Conservation (phyloP, 1,140 invertebrate genomes). For the Hetaerina americana region DNA sequence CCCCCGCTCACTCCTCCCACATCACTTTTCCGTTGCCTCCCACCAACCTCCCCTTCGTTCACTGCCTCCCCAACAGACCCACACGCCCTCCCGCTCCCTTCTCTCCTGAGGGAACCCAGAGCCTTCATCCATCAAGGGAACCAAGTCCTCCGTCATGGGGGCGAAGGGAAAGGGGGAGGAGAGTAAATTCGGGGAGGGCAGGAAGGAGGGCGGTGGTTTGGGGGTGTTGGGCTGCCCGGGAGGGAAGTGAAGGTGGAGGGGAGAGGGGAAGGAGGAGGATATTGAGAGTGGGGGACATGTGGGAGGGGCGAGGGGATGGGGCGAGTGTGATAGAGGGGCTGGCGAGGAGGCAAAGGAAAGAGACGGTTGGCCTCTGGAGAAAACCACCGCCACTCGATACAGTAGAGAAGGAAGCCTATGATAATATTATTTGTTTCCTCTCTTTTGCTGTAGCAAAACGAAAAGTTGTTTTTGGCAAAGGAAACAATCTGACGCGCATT, state of each 20-base stretch:
- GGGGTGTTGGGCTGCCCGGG: too few relatives aligned
- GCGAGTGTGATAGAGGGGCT: too few relatives aligned
- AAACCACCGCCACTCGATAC: too few relatives aligned
- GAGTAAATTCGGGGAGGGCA: too few relatives aligned
- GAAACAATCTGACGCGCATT: not conserved
- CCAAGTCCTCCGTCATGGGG: not conserved
- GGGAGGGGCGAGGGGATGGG: not conserved
- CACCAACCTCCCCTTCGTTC: not conserved
- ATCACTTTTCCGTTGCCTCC: too few relatives aligned
- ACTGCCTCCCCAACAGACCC: not conserved
- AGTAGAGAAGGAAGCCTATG: not conserved
- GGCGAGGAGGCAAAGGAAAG: not conserved
- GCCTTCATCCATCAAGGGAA: not conserved
- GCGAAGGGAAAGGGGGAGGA: too few relatives aligned
- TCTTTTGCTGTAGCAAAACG: not conserved
- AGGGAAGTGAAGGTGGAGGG: too few relatives aligned
- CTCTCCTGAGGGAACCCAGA: not conserved
- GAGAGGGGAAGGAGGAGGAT: too few relatives aligned
- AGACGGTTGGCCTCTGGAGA: not conserved
- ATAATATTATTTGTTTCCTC: not conserved
- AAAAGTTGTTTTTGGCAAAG: not conserved
- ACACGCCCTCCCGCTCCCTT: not conserved
- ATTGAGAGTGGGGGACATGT: not conserved
- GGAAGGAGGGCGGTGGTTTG: too few relatives aligned
- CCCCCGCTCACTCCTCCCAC: too few relatives aligned